Evolutionary conservation across 1,140 invertebrate species (phyloP).

Genomic region (Diorhabda sublineata): DNA sequence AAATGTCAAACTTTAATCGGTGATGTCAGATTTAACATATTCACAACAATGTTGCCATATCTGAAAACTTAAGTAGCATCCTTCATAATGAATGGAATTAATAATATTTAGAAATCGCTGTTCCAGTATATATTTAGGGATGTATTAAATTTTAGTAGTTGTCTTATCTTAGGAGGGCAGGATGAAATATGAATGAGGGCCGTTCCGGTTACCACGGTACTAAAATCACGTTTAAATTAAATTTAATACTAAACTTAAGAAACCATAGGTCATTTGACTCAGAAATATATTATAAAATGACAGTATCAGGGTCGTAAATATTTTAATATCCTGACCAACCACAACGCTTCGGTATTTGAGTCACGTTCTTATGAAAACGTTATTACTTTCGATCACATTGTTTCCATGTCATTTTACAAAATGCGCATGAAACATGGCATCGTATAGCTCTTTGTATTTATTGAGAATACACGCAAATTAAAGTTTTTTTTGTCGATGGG

Average conservation of each 20-base stretch:
- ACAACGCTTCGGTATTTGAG: slow-evolving; percentile 8
- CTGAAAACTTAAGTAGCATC: too few species aligned
- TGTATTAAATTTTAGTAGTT: too few species aligned
- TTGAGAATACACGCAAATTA: slow-evolving; percentile 2
- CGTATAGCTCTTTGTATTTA: not conserved
- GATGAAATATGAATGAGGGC: too few species aligned
- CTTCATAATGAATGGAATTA: too few species aligned
- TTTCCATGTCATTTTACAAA: slow-evolving; percentile 7
- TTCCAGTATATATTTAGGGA: too few species aligned
- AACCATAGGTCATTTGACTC: not conserved
- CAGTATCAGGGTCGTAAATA: slow-evolving; percentile 4
- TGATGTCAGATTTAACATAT: too few species aligned
- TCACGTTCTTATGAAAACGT: slow-evolving; percentile 14
- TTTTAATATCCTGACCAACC: slow-evolving; percentile 6
- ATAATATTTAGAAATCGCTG: too few species aligned
- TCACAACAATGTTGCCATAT: too few species aligned
- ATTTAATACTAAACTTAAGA: not conserved
- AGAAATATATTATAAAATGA: slow-evolving; percentile 6
- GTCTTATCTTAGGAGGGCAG: too few species aligned
- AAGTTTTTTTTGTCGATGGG: not conserved
- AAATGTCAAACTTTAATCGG: too few species aligned
- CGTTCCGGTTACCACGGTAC: too few species aligned
- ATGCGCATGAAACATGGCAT: slow-evolving; percentile 6
- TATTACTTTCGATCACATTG: slow-evolving; percentile 14
- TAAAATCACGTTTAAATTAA: not conserved